These are phyloP conservation scores for Drosophila pandora DNA, from an alignment of 1,140 invertebrate species.

Conservation along the genomic window DNA sequence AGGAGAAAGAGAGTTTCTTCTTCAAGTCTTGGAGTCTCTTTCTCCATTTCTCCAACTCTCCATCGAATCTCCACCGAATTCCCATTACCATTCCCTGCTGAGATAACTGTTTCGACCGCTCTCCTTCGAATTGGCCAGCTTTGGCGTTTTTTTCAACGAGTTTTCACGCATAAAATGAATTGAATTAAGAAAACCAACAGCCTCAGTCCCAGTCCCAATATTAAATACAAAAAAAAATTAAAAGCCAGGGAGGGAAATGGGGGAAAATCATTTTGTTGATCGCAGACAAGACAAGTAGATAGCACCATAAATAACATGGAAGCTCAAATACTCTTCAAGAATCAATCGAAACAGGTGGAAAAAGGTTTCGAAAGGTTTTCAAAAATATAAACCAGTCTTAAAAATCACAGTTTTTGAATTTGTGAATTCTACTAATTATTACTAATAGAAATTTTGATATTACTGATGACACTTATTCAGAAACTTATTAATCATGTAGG, in stretches of 20 bases:
- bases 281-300: not conserved
- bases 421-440: too few species aligned
- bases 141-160: constrained; percentile 64
- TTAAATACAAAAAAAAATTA: not conserved
- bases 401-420: too few species aligned
- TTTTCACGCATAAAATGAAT: constrained; percentile 79
- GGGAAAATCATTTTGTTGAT: constrained; percentile 31
- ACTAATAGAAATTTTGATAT: too few species aligned
- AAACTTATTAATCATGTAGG: too few species aligned
- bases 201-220: too few species aligned
- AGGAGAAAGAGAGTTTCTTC: constrained; percentile 18
- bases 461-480: too few species aligned
- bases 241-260: constrained; percentile 14
- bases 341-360: not conserved
- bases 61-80: not conserved
- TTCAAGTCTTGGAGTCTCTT: not conserved
- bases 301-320: not conserved
- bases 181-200: constrained; percentile 56
- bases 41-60: not conserved
- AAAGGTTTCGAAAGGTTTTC: not conserved
- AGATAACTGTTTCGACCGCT: constrained; percentile 42
- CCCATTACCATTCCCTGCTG: constrained; percentile 31
- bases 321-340: not conserved
- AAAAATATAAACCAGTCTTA: too few species aligned
- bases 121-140: constrained; percentile 33